A percentile compares a stretch with the other conserved stretches of the same genome.
These are phyloP conservation scores for Micrasema longulum DNA, from an alignment of 1,140 invertebrate genomes.

Conservation along the genomic window DNA sequence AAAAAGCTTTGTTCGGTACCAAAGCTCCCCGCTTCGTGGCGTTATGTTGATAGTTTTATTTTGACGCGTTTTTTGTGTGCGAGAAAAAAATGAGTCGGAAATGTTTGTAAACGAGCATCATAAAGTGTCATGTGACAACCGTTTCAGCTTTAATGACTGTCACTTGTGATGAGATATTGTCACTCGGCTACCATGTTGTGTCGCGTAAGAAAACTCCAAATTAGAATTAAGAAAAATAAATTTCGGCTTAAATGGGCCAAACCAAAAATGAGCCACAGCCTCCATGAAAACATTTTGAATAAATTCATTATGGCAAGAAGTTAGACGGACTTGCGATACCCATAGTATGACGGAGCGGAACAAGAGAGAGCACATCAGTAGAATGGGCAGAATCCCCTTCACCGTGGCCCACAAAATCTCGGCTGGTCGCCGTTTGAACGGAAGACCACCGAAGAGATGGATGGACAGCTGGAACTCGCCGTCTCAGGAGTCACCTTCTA, in stretches of 20 bases:
- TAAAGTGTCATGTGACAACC: slow-evolving; percentile 54
- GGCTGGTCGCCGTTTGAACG: no score
- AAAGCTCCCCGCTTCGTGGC: slow-evolving; percentile 15
- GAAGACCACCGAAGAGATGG: no score
- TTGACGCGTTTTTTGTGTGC: slow-evolving; percentile 41
- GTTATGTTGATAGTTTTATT: slow-evolving; percentile 50
- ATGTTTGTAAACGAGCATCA: slow-evolving; percentile 55
- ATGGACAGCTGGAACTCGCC: no score
- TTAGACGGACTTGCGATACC: no score
- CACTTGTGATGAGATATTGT: slow-evolving; percentile 55
- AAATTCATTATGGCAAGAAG: no score
- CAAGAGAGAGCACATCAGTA: no score
- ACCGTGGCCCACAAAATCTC: no score
- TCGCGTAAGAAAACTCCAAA: slow-evolving; percentile 20
- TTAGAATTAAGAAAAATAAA: slow-evolving; percentile 33
- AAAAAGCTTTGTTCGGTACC: slow-evolving; percentile 15
- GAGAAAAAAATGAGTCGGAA: slow-evolving; percentile 50
- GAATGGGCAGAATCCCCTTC: no score
- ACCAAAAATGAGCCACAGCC: neutral
- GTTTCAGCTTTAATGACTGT: slow-evolving; percentile 53
- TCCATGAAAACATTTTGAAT: no score
- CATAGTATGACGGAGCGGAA: no score
- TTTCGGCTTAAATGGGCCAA: slow-evolving; percentile 30
- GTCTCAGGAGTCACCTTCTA: no score
- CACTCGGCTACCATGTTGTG: slow-evolving; percentile 40